Base-by-base conservation (phyloP, 2,113 vertebrate genomes). In the Anhinga rufa region DNA sequence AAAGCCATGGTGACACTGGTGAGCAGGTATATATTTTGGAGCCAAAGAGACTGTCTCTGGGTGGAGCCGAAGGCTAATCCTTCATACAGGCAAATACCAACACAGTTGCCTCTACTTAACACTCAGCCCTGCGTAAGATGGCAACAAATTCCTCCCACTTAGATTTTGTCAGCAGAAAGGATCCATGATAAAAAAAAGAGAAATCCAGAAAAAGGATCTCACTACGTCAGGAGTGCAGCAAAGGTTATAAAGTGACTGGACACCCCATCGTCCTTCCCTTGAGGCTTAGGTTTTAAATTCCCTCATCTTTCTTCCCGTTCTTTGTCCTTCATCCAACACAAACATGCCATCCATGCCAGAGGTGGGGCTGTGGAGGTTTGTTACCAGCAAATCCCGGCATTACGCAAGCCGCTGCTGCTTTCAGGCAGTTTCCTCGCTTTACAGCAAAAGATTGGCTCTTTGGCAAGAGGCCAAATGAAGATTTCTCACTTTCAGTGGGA, bases 171-270 rank as follows among this genome's bases (percentile, higher is more conserved):
- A 9, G 36, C 49, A 77, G 79, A n/a, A 82, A 81, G 12, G 40
- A 75, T 12, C 49, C 36, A 7, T 21, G 1, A 55, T 25, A 9
- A 55, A 71, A 68, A 40, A 40, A 40, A 40, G 10, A 40, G 14
- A 44, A 8, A 4, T 3, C 2, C 2, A n/a, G 21, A 6, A 24
- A 32, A 40, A 51, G 31, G 18, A 20, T 79, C 34, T 57, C 5
- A 2, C 44, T 5, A 4, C 58, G 8, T 3, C 49, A 28, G 54
- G 31, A 86, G 32, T 0, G 5, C 34, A 75, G 25, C 60, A 60
- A 4, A 0, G 1, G 40, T 66, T 9, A 15, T 2, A 11, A 7
- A 69, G 32, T 0, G 1, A 17, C 20, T 10, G 60, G 84, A 17
- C 75, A 5, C 70, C 20, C 20, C 66, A 9, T 7, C 4, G 0